A percentile compares a stretch with the other conserved stretches of the same genome.
These are phyloP conservation scores for Sarcophaga bullata DNA, from an alignment of 1,140 invertebrate genomes.

Conservation along the genomic window DNA sequence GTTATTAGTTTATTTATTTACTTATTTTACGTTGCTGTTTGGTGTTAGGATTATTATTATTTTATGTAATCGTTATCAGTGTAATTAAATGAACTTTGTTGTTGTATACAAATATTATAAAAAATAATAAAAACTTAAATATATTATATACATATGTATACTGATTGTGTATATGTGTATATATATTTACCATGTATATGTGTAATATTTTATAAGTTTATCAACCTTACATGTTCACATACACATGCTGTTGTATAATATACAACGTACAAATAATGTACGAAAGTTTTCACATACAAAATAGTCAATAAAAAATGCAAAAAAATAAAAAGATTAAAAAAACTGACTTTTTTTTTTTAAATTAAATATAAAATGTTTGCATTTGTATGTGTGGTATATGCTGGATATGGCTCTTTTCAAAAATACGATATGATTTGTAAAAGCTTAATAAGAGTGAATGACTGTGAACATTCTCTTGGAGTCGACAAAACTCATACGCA, in stretches of 20 bases:
- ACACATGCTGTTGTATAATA: neutral
- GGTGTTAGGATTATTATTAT: conserved; percentile 26
- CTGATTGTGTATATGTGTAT: no score
- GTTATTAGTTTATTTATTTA: no score
- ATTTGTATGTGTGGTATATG: neutral
- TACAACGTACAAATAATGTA: neutral
- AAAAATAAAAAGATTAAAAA: neutral
- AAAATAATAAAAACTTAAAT: no score
- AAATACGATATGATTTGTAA: no score
- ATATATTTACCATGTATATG: neutral
- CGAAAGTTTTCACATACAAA: neutral
- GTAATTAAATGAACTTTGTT: no score
- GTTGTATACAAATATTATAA: no score
- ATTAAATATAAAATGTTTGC: neutral
- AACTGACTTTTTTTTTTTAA: neutral
- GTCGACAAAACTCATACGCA: no score
- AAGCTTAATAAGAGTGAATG: no score
- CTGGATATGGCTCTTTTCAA: no score
- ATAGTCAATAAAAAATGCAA: neutral
- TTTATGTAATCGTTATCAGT: conserved; percentile 16
- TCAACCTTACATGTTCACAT: neutral
- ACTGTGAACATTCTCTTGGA: no score
- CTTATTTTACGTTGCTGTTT: neutral
- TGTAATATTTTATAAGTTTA: neutral
- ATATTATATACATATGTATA: no score